These are phyloP conservation scores for Vultur gryphus DNA, from an alignment of 2,797 vertebrate species.

Conservation along the genomic window DNA sequence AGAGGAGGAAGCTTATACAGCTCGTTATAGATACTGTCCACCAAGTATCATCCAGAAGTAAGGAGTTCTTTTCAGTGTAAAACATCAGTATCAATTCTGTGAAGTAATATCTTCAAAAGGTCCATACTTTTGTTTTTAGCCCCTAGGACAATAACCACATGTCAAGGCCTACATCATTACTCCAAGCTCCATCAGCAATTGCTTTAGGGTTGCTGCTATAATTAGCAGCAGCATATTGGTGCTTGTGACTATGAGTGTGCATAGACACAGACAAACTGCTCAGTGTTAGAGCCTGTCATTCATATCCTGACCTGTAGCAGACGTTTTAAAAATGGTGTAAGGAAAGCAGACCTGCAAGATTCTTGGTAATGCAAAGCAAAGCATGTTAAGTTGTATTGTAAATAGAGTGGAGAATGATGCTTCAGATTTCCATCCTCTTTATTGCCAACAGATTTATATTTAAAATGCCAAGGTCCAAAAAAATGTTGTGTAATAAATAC, in stretches of 20 bases:
- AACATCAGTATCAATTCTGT: background rate
- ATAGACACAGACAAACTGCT: background rate
- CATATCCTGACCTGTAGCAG: background rate
- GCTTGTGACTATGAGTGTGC: background rate
- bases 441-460: conserved; percentile 77
- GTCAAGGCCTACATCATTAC: background rate
- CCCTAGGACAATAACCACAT: background rate
- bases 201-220: background rate
- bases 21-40: background rate
- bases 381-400: background rate
- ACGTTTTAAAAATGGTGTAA: background rate
- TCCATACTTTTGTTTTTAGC: background rate
- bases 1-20: background rate
- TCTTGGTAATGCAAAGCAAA: background rate
- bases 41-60: background rate
- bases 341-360: background rate
- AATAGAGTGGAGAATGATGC: background rate
- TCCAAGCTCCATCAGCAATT: background rate
- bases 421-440: conserved; percentile 69
- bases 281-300: background rate
- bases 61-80: background rate
- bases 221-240: rapidly evolving
- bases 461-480: conserved; percentile 73
- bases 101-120: background rate
- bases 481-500: conserved; percentile 90